phyloP scores from a whole-genome alignment of 2,113 vertebrate species.

The Brachypteracias leptosomus region DNA sequence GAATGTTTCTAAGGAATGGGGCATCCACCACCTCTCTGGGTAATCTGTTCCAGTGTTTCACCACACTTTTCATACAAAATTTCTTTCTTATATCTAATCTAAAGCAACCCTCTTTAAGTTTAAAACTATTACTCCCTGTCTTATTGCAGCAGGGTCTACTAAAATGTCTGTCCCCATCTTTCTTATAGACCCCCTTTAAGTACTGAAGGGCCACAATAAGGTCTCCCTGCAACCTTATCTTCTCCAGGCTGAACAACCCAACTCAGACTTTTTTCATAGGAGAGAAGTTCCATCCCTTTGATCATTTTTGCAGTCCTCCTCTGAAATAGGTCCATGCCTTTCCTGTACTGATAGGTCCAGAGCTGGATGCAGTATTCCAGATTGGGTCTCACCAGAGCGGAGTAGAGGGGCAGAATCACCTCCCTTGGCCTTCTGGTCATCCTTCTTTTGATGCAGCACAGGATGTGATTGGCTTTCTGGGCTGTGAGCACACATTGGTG shows the following conservation, averaged over 20 bases:
- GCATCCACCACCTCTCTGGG: neutral
- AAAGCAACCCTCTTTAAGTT: neutral
- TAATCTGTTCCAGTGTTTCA: neutral
- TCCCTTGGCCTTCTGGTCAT: neutral
- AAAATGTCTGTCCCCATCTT: neutral
- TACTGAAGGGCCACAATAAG: neutral
- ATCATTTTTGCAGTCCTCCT: neutral
- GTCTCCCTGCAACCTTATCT: neutral
- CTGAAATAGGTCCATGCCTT: neutral
- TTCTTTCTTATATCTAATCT: neutral
- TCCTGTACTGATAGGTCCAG: neutral
- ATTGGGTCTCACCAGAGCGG: neutral
- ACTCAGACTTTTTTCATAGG: neutral
- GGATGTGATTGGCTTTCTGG: neutral
- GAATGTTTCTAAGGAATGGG: neutral
- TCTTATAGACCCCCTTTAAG: neutral
- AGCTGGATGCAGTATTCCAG: neutral
- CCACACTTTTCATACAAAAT: neutral
- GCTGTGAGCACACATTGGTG: neutral
- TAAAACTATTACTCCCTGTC: neutral
- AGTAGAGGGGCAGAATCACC: neutral
- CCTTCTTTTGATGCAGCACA: neutral
- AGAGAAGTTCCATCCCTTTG: neutral
- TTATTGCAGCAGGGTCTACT: neutral
- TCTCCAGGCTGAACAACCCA: neutral